Evolutionary conservation across 2,797 vertebrate species (phyloP), one percentile per base, ranked within the genome.

Genomic region (Fistularia tabacaria): DNA sequence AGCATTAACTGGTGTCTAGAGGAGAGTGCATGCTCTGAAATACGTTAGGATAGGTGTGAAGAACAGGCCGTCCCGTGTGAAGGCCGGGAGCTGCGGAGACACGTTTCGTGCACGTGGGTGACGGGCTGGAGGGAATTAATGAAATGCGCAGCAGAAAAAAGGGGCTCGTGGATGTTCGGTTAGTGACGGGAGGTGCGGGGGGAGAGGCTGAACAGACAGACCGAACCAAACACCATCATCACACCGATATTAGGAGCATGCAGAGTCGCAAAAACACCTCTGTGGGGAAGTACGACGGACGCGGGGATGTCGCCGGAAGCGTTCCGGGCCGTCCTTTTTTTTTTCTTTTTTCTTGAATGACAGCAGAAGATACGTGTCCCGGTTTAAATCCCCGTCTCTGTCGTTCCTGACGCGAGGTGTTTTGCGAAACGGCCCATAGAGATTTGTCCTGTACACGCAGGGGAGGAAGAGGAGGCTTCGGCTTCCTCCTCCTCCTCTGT

Each of bases 401-500:
- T 37, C 14, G 59, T 47, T 58, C 14, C 52, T 62, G 6, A 68
- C 39, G 53, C 84, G 80, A 88, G 73, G 72, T 79, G 77, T 88
- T 89, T 87, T 77, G 83, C 80, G 60, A 73, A 79, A 76, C 54
- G 84, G 82, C 86, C 87, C 89, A 82, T 76, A 89, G 76, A 89
- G 86, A 84, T 77, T 51, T 79, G 69, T 81, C 79, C 57, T 85
- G 71, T 77, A 87, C 83, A 87, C 64, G 42, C 38, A 38, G 39
- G 41, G 66, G 71, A 79, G 63, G 68, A 71, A 79, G 81, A 79
- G 64, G 59, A 46, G 45, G 13, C n/a, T 55, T 11, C 51, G 13
- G 10, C 14, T 10, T 43, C 14, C 36, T 43, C 41, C 51, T 53
- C 10, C 63, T 70, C 70, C 73, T 66, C 58, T 51, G 67, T 69